Evolutionary conservation across 1,140 invertebrate genomes (phyloP).

Genomic region (Microvelia longipes): DNA sequence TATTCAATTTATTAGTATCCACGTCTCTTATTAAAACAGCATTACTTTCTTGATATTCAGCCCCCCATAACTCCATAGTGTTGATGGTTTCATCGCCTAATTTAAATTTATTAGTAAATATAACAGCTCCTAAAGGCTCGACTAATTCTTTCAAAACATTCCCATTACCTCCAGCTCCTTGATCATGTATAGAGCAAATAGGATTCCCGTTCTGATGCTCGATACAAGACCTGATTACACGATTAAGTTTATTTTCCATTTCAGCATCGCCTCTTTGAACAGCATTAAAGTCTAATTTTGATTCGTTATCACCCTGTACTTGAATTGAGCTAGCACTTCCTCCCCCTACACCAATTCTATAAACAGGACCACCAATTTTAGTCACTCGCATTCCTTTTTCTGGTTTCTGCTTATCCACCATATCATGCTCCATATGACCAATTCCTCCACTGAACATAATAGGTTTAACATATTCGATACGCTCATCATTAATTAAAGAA

Average conservation of each 20-base stretch:
- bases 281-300: constrained; percentile 83
- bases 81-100: constrained; percentile 88
- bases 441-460: constrained; percentile 98
- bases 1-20: constrained; percentile 45
- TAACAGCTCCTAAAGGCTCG: constrained; percentile 81
- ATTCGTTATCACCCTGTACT: constrained; percentile 69
- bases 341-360: constrained; percentile 92
- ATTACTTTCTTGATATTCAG: constrained; percentile 95
- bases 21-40: constrained; percentile 61
- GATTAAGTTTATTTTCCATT: constrained; percentile 95
- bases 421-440: constrained; percentile 67
- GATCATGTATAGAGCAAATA: constrained; percentile 85
- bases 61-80: constrained; percentile 88
- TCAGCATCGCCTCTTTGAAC: constrained; percentile 95
- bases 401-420: constrained; percentile 56
- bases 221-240: constrained; percentile 79
- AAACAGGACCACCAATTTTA: constrained; percentile 91
- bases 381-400: constrained; percentile 64
- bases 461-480: constrained; percentile 91
- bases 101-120: constrained; percentile 73
- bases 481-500: constrained; percentile 42
- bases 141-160: constrained; percentile 95
- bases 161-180: constrained; percentile 94
- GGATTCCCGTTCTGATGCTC: constrained; percentile 71
- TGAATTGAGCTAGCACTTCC: constrained; percentile 92